phyloP scores from a whole-genome alignment of 2,888 invertebrate genomes.

The Portevinia maculata region DNA sequence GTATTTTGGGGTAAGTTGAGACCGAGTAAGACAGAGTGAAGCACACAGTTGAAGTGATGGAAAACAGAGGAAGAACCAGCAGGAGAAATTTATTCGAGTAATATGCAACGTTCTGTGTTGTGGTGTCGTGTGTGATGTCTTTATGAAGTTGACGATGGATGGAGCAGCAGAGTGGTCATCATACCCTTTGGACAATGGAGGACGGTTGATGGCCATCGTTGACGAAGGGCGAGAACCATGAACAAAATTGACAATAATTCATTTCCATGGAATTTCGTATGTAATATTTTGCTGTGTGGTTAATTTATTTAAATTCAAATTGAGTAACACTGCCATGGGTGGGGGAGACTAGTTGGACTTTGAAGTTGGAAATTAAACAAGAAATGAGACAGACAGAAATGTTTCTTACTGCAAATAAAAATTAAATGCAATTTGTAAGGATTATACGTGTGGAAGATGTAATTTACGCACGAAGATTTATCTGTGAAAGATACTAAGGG shows the following conservation, averaged over 20 bases:
- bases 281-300: conserved; percentile 50
- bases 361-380: conserved; percentile 2
- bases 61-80: conserved; percentile 56
- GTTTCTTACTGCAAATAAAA: not conserved
- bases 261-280: conserved; percentile 69
- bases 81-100: conserved; percentile 40
- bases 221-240: conserved; percentile 64
- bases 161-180: conserved; percentile 24
- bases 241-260: conserved; percentile 72
- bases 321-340: conserved; percentile 26
- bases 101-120: conserved; percentile 32
- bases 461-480: too few relatives aligned
- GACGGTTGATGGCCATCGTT: conserved; percentile 19
- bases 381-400: not conserved
- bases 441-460: too few relatives aligned
- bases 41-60: conserved; percentile 41
- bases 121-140: conserved; percentile 49
- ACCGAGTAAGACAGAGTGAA: conserved; percentile 11
- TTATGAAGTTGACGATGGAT: conserved; percentile 56
- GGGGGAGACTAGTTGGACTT: conserved; percentile 19
- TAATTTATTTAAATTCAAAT: conserved; percentile 69
- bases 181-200: conserved; percentile 10
- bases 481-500: too few relatives aligned
- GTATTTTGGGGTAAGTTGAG: not conserved
- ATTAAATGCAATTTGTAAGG: too few relatives aligned